Conservation (phyloP, 2,113 vertebrate species). For the Haplochromis burtoni region DNA sequence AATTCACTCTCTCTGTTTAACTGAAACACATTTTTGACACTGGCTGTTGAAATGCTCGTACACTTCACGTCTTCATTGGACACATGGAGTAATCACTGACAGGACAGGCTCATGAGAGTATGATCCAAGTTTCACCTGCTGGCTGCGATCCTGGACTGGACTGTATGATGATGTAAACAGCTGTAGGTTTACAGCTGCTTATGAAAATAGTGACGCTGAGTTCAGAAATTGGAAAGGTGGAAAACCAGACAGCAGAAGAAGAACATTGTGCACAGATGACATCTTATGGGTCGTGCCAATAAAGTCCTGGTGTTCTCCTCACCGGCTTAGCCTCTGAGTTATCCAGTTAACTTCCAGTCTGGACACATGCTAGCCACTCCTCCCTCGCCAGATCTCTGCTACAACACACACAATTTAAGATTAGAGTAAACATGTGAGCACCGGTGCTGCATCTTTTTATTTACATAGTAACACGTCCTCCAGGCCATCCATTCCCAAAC, state of each 20-base stretch:
- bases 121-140: background rate
- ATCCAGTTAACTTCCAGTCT: too few species aligned
- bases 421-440: background rate
- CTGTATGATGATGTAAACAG: background rate
- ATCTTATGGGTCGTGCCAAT: accelerated
- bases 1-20: background rate
- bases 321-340: background rate
- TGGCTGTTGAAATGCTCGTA: accelerated
- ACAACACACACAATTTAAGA: background rate
- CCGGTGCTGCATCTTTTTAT: accelerated
- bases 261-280: accelerated
- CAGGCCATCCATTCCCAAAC: background rate
- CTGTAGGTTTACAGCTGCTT: background rate
- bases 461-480: background rate
- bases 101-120: accelerated
- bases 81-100: accelerated
- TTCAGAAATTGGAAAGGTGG: background rate
- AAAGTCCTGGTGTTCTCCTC: background rate
- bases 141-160: background rate
- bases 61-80: background rate
- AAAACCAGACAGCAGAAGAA: background rate
- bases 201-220: background rate
- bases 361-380: too few species aligned
- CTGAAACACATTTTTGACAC: background rate
- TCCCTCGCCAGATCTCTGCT: too few species aligned